Conservation (phyloP, 2,888 invertebrate genomes). For the Tetramorium bicarinatum region DNA sequence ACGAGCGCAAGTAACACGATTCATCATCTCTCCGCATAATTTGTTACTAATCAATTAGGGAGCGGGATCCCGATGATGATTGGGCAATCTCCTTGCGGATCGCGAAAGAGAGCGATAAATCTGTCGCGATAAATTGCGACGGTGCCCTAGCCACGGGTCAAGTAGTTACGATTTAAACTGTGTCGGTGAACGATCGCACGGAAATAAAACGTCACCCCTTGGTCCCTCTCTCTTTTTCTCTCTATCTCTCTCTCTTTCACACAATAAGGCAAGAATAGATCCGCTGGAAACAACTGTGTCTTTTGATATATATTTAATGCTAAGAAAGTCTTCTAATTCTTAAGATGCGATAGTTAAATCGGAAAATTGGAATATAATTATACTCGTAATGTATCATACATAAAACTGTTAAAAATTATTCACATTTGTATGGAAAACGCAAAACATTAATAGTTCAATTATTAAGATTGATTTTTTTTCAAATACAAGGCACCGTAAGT, state of each 20-base stretch:
- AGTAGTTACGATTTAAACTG: conserved; percentile 66
- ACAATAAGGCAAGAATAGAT: conserved; percentile 52
- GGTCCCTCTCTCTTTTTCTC: background rate
- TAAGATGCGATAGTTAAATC: background rate
- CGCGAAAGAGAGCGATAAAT: conserved; percentile 65
- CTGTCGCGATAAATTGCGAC: conserved; percentile 71
- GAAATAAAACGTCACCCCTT: conserved; percentile 58
- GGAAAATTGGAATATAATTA: background rate
- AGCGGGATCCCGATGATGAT: conserved; percentile 63
- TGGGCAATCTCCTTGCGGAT: conserved; percentile 61
- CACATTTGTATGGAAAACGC: background rate
- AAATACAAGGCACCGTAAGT: background rate
- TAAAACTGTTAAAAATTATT: background rate
- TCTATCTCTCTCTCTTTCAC: background rate
- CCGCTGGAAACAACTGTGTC: conserved; percentile 4
- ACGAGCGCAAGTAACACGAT: conserved; percentile 29
- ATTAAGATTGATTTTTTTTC: background rate
- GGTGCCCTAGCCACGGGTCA: conserved; percentile 67
- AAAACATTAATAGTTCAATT: background rate
- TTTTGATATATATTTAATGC: background rate
- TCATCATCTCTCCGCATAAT: conserved; percentile 54
- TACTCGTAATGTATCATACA: background rate
- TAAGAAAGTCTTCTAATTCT: background rate
- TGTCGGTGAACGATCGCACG: conserved; percentile 66
- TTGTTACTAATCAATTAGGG: conserved; percentile 71